These are phyloP conservation scores for Erebia palarica DNA, from an alignment of 2,888 invertebrate species.

Conservation along the genomic window DNA sequence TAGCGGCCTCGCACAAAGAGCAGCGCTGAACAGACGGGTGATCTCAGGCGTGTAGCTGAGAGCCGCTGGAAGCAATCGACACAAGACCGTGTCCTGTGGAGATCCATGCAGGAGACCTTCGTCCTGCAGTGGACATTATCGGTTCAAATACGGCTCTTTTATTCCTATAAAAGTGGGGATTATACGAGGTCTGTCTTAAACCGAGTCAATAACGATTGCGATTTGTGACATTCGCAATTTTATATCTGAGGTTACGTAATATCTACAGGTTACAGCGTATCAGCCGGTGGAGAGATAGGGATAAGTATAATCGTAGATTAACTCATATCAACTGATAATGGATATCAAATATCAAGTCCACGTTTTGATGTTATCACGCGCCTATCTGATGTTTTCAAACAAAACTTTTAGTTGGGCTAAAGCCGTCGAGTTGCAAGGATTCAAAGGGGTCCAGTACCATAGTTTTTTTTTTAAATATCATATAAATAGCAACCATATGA, in stretches of 20 bases:
- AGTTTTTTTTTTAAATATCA: no score
- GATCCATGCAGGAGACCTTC: no score
- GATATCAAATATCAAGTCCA: constrained; percentile 28
- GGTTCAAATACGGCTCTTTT: no score
- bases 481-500: no score
- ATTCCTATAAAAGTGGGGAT: no score
- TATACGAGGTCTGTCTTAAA: no score
- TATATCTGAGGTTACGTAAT: background rate
- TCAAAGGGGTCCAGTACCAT: background rate
- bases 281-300: constrained; percentile 25
- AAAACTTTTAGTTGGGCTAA: background rate
- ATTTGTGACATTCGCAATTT: background rate
- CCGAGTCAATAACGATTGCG: background rate
- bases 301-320: constrained; percentile 36
- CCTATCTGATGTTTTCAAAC: constrained; percentile 13
- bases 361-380: background rate
- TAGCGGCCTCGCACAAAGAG: no score
- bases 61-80: no score
- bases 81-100: no score
- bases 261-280: constrained; percentile 18
- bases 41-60: no score
- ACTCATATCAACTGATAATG: constrained; percentile 33
- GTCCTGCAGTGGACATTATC: no score
- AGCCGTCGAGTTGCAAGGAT: background rate
- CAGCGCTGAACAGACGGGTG: no score